These are phyloP conservation scores for Erpobdella octoculata DNA, from an alignment of 2,888 invertebrate species.

Conservation along the genomic window DNA sequence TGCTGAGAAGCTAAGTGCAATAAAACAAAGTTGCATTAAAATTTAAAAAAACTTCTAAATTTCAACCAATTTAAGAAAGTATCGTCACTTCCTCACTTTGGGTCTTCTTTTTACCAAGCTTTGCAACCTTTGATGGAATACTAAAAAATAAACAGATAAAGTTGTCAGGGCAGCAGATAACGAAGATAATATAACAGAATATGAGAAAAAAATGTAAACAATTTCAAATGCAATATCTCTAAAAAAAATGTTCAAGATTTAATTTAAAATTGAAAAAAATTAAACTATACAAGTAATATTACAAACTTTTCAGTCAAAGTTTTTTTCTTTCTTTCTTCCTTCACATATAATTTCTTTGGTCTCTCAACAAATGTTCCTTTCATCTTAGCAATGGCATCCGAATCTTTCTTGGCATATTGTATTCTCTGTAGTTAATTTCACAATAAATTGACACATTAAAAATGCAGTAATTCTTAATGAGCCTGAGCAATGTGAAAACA, in stretches of 20 bases:
- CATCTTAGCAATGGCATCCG: slow-evolving; percentile 89
- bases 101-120: slow-evolving; percentile 21
- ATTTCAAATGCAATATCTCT: too few species aligned
- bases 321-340: slow-evolving; percentile 22
- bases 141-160: too few species aligned
- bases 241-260: too few species aligned
- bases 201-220: too few species aligned
- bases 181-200: too few species aligned
- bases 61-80: too few species aligned
- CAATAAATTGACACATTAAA: neutral
- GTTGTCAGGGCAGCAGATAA: too few species aligned
- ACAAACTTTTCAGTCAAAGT: slow-evolving; percentile 11
- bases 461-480: neutral
- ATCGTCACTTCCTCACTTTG: neutral
- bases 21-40: too few species aligned
- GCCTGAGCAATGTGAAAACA: neutral
- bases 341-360: slow-evolving; percentile 36
- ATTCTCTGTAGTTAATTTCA: slow-evolving; percentile 71
- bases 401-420: slow-evolving; percentile 85
- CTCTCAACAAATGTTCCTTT: slow-evolving; percentile 94
- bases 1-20: too few species aligned
- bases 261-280: too few species aligned
- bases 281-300: too few species aligned
- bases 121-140: slow-evolving; percentile 3
- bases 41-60: too few species aligned